Evolutionary conservation across 2,797 vertebrate genomes (phyloP).

Genomic region (Morus bassanus): DNA sequence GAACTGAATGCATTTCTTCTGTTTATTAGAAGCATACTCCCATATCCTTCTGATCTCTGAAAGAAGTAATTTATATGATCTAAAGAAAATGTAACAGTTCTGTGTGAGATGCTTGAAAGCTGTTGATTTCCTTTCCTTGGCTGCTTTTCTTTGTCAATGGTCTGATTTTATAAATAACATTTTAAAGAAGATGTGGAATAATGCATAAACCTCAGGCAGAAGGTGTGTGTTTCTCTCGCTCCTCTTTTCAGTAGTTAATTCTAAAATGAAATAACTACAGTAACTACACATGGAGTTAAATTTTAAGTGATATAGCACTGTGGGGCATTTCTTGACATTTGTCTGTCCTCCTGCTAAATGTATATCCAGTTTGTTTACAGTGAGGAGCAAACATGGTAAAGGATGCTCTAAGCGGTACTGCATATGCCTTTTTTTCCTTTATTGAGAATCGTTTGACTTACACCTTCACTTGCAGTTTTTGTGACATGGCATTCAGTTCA

Average conservation of each 20-base stretch:
- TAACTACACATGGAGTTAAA: neutral
- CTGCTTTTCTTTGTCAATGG: neutral
- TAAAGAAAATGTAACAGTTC: neutral
- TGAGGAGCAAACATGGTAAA: neutral
- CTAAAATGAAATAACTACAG: neutral
- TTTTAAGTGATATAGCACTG: neutral
- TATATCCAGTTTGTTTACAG: neutral
- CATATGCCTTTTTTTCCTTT: neutral
- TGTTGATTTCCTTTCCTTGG: neutral
- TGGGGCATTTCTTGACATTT: neutral
- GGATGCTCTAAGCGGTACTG: neutral
- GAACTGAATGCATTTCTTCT: neutral
- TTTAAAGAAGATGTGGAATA: neutral
- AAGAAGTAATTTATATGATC: neutral
- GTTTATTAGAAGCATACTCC: constrained; percentile 27
- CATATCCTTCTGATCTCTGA: neutral
- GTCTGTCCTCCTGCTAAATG: neutral
- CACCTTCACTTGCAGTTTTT: neutral
- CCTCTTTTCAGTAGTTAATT: neutral
- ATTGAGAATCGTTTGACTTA: neutral
- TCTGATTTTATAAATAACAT: neutral
- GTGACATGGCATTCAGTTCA: neutral
- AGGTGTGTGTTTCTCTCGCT: neutral
- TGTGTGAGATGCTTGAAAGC: neutral
- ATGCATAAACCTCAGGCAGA: neutral